phyloP scores from a whole-genome alignment of 2,113 vertebrate species.

The Leiothrix lutea region DNA sequence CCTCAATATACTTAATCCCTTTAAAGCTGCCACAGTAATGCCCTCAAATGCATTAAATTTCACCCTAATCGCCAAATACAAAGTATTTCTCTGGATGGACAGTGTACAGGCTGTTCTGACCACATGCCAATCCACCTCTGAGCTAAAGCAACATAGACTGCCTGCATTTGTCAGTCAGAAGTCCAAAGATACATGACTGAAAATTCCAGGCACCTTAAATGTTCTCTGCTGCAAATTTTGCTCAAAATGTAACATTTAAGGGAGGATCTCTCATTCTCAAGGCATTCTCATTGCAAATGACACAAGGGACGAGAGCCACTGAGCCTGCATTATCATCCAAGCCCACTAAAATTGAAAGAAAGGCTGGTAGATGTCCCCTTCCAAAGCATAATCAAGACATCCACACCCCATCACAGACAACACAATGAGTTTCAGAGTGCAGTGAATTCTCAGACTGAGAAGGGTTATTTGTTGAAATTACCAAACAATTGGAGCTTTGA shows the following conservation, averaged over 20 bases:
- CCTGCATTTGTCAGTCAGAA: neutral
- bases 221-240: neutral
- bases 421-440: neutral
- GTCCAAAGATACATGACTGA: neutral
- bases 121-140: neutral
- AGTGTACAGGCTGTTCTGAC: neutral
- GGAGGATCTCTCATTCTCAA: neutral
- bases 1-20: constrained; percentile 60
- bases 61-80: constrained; percentile 21
- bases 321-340: neutral
- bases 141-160: neutral
- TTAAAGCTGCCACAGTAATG: constrained; percentile 54
- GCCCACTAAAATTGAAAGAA: neutral
- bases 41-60: constrained; percentile 61
- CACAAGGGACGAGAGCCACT: neutral
- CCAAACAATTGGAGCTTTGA: neutral
- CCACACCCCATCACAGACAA: neutral
- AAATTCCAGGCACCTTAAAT: neutral
- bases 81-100: constrained; percentile 33
- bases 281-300: neutral
- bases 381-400: neutral
- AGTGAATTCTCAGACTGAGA: neutral
- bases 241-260: neutral
- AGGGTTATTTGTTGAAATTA: neutral
- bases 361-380: neutral